Evolutionary conservation across 2,888 invertebrate genomes (phyloP), one percentile per base, ranked within the genome.

Genomic region (Drosophila colorata): DNA sequence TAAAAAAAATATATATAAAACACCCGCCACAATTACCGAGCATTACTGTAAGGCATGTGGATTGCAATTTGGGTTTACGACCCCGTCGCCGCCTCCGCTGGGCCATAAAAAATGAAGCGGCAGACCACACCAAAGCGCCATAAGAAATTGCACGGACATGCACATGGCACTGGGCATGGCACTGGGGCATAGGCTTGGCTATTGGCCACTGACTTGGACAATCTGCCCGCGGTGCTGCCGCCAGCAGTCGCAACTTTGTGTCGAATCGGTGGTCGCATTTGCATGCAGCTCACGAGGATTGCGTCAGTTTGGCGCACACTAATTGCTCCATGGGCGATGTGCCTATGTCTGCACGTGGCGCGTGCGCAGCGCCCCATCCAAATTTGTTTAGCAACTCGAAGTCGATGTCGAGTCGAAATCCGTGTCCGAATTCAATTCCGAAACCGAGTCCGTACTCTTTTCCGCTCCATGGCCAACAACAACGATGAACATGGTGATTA

Each of bases 61-160:
- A 73, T 76, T 80, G 85, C 85, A 78, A 82, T 83, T 78, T 78
- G 69, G 78, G 80, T 83, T 83, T 84, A 84, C 63, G 76, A 80
- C 68, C 63, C 69, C 60, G 65, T 38, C 40, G 51, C 51, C 59
- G 71, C 49, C 58, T 55, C 25, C 61, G 25, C 44, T 55, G 49
- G 23, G 56, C 40, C 56, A 58, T 72, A 48, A 72, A 72, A 73
- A 74, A 47, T 56, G 51, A 43, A 14, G 52, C 28, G 31, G 41
- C 41, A 28, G 43, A 44, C 44, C 58, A 49, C 49, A 51, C 23
- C 40, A 57, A 51, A 48, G 33, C 14, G 31, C 16, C 46, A 20
- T n/a, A 28, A 41, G 53, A 43, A 49, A 47, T 13, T 18, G 25
- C 40, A 8, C 28, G 38, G 38, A 38, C 38, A 38, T 20, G 40